phyloP scores from a whole-genome alignment of 2,888 invertebrate species.

The Subacronicta megacephala region DNA sequence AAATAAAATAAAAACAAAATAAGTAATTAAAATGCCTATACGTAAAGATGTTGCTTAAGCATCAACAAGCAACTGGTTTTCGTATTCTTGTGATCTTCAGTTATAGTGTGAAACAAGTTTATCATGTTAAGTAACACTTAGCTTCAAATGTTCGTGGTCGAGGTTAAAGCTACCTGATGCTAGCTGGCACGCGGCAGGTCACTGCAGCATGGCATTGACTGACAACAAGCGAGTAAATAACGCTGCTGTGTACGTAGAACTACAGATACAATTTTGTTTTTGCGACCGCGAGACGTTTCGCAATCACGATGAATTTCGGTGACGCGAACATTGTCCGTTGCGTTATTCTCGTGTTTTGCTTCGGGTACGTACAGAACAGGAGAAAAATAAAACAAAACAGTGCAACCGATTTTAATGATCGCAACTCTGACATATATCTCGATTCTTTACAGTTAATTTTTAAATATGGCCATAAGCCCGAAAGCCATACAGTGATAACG shows the following conservation, averaged over 20 bases:
- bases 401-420: constrained; percentile 53
- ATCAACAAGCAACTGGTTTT: constrained; percentile 25
- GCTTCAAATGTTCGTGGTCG: constrained; percentile 31
- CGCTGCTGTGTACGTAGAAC: constrained; percentile 41
- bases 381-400: constrained; percentile 46
- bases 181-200: constrained; percentile 38
- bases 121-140: constrained; percentile 13
- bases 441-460: constrained; percentile 75
- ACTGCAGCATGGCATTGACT: constrained; percentile 65
- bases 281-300: constrained; percentile 63
- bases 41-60: constrained; percentile 7
- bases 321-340: constrained; percentile 53
- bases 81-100: constrained; percentile 9
- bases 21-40: constrained; percentile 10
- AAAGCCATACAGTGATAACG: constrained; percentile 73
- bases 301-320: constrained; percentile 61
- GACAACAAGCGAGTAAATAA: constrained; percentile 56
- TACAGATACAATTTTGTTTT: constrained; percentile 59
- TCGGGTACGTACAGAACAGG: constrained; percentile 56
- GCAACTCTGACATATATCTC: constrained; percentile 69
- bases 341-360: constrained; percentile 61
- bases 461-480: constrained; percentile 70
- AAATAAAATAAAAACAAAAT: neutral
- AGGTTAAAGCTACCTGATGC: constrained; percentile 59
- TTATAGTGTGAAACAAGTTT: constrained; percentile 23